phyloP scores from a whole-genome alignment of 2,113 vertebrate species.

The Toxotes chatareus region DNA sequence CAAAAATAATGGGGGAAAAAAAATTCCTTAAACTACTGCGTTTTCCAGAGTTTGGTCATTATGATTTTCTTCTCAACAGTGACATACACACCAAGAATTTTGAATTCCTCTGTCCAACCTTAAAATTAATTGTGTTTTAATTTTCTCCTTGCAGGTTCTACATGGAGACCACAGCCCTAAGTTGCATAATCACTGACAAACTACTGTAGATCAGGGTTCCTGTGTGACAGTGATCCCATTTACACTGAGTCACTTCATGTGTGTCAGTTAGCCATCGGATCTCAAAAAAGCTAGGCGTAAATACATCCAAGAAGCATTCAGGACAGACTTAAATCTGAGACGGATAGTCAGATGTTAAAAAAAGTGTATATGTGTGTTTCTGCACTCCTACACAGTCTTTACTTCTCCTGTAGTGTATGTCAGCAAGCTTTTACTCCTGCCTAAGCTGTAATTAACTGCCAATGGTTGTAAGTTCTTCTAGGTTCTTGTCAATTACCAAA shows the following conservation, averaged over 20 bases:
- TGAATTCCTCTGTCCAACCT: slow-evolving; percentile 8
- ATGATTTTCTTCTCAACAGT: slow-evolving; percentile 34
- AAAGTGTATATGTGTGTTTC: background rate
- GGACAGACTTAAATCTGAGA: background rate
- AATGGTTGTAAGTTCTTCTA: background rate
- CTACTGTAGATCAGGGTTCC: slow-evolving; percentile 1
- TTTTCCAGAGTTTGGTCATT: slow-evolving; percentile 13
- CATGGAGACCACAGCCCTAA: background rate
- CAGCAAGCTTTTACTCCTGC: background rate
- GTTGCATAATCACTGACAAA: slow-evolving; percentile 6
- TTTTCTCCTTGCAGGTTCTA: slow-evolving; percentile 57
- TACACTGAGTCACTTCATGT: background rate
- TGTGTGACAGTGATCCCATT: background rate
- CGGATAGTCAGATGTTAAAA: background rate
- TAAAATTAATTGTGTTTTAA: slow-evolving; percentile 28
- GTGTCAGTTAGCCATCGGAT: background rate
- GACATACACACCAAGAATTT: slow-evolving; percentile 9
- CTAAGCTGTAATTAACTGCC: background rate
- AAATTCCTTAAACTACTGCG: background rate
- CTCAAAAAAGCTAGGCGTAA: background rate
- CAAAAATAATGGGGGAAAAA: slow-evolving; percentile 8
- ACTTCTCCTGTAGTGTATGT: background rate
- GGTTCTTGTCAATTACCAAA: background rate
- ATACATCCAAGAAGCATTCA: background rate
- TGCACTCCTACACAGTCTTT: too few species aligned